Conservation (phyloP, 2,113 vertebrate genomes). For the Bostrychus sinensis region DNA sequence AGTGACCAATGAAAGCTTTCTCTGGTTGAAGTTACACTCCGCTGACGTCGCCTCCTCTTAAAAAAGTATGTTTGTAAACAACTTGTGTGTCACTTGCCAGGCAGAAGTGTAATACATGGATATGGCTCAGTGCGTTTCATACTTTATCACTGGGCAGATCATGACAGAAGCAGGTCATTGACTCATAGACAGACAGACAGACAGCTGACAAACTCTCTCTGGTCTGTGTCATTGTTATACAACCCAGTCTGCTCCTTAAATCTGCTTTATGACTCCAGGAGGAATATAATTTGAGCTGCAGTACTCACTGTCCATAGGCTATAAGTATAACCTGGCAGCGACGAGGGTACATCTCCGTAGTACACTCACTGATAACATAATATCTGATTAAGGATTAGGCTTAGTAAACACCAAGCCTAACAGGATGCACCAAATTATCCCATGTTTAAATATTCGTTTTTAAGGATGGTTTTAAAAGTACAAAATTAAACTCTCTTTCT, state of each 20-base stretch:
- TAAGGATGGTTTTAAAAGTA: no score
- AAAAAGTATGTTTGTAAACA: conserved; percentile 74
- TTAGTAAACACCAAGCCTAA: no score
- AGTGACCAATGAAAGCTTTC: conserved; percentile 29
- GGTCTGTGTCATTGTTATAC: neutral
- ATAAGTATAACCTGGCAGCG: no score
- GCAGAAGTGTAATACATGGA: conserved; percentile 18
- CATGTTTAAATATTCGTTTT: no score
- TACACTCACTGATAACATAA: no score
- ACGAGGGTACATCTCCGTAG: no score
- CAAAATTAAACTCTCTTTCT: neutral
- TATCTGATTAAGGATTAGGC: no score
- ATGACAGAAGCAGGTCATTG: neutral
- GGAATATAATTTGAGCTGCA: no score
- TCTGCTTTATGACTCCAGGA: neutral
- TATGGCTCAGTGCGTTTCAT: conserved; percentile 27
- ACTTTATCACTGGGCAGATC: conserved; percentile 37
- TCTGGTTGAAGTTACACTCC: conserved; percentile 38
- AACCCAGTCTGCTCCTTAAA: neutral
- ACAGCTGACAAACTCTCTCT: neutral
- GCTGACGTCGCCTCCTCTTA: conserved; percentile 40
- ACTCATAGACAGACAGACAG: neutral
- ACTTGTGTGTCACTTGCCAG: conserved; percentile 26
- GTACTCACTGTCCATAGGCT: no score
- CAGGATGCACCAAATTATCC: no score